Base-by-base conservation (phyloP, 2,797 vertebrate species). In the Anableps anableps region DNA sequence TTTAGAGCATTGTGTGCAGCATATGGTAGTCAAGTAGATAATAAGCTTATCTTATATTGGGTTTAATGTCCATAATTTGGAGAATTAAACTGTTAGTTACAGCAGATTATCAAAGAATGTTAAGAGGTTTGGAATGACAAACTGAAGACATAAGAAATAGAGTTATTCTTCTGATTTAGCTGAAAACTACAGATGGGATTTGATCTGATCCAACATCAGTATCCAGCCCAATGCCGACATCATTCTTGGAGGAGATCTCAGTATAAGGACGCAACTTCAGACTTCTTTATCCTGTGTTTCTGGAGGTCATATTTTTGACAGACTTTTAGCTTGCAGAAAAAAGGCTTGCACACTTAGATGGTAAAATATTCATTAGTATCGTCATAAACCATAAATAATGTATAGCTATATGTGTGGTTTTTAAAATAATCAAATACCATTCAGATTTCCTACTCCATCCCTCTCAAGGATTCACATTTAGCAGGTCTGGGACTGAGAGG, bases 21-120 rank as follows among this genome's bases (percentile, higher is more conserved):
- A 87, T 80, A 86, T 78, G 83, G 80, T 21, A 74, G 47, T 71
- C 50, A 60, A 74, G 47, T 82, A 79, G 81, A 86, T 72, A 72
- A 45, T 9, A 47, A 79, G 68, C 81, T 86, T 80, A 83, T 87
- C 84, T 86, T 45, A 36, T 55, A 29, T 41, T 72, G 82, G 66
- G 71, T 38, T 83, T 76, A 78, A 74, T 36, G 72, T 48, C 43
- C 0, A 76, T 51, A 82, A 85, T 60, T 83, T 74, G 80, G 73
- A 90, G 50, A 74, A 80, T 85, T 43, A 83, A 72, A 43, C 74
- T 73, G 79, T 81, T 23, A 75, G 77, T 16, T 72, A 81, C 36
- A 73, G 2, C 41, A 80, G 79, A 86, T 92, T 80, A 85, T 83
- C 89, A 85, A 80, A 90, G 91, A 88, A 93, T 90, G 89, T 91